Evolutionary conservation across 35 echinoderm and acorn worm species (phyloP), one percentile per base, ranked within the genome.

Genomic region (Ophioderma brevispina): DNA sequence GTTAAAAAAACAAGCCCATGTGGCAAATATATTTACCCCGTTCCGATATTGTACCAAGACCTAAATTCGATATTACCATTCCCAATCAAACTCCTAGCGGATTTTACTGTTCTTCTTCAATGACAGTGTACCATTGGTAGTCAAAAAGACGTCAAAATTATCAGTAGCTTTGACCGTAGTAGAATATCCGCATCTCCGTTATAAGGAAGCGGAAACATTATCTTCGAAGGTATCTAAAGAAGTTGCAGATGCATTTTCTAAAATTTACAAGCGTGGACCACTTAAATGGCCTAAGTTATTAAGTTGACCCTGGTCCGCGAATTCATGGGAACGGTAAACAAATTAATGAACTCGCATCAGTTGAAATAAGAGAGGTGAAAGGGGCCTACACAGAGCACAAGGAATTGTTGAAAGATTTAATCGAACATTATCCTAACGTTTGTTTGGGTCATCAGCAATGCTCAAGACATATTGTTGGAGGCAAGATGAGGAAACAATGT

Each of bases 131-230:
- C n/a, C n/a, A n/a, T n/a, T n/a, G n/a, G n/a, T n/a, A 13, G 21
- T 10, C 13, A 17, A 21, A 40, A 11, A n/a, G n/a, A n/a, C n/a
- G n/a, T n/a, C n/a, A 41, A 55, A 30, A 49, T 4, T 49, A 83
- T 40, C 2, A 83, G 30, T 83, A 83, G 84, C 84, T 0, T 1
- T 76, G 56, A 86, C 84, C 13, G 56, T 86, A 13, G 64, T 86
- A 4, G 78, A n/a, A 80, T 40, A 56, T 86, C n/a, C 18, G 84
- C 84, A 21, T 18, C 55, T 13, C n/a, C n/a, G 55, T 75, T 38
- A 86, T 32, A n/a, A 76, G 13, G n/a, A n/a, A 39, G 84, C 84
- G 70, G 84, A 86, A 37, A 52, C 84, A 18, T 59, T 86, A 40
- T n/a, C n/a, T n/a, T n/a, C 59, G 25, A 86, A 86, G n/a, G 52